These are phyloP conservation scores for Chloroceryle inda DNA, from an alignment of 2,797 vertebrate species.

Conservation along the genomic window DNA sequence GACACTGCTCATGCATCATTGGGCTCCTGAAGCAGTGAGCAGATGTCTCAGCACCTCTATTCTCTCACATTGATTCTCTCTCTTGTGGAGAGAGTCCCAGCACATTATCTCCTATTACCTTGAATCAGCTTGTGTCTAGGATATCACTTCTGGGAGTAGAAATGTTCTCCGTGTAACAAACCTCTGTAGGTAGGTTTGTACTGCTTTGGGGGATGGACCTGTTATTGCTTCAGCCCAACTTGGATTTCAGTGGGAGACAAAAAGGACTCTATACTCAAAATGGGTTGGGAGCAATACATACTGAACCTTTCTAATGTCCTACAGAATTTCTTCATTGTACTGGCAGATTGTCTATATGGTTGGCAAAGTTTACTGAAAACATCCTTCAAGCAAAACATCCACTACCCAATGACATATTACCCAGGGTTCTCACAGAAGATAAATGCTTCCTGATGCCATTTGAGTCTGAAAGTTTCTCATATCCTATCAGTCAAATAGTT, in stretches of 20 bases:
- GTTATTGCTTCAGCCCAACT: background rate
- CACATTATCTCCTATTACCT: background rate
- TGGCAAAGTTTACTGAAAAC: background rate
- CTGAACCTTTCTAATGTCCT: rapidly evolving
- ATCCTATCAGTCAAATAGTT: background rate
- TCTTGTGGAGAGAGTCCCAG: background rate
- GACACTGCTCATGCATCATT: background rate
- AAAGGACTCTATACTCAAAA: background rate
- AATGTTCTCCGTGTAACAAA: background rate
- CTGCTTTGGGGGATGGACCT: background rate
- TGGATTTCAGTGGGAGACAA: background rate
- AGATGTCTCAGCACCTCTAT: background rate
- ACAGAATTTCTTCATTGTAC: background rate
- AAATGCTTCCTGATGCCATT: background rate
- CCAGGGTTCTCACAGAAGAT: background rate
- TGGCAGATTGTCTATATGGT: background rate
- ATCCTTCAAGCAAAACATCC: background rate
- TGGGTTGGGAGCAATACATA: background rate
- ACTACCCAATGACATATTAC: background rate
- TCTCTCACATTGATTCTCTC: background rate
- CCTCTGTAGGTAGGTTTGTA: background rate
- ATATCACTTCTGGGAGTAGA: background rate
- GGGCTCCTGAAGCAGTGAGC: background rate
- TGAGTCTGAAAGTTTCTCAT: background rate
- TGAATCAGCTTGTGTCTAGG: background rate